These are phyloP conservation scores for Pherbina coryleti DNA, from an alignment of 2,888 invertebrate genomes.

Conservation along the genomic window DNA sequence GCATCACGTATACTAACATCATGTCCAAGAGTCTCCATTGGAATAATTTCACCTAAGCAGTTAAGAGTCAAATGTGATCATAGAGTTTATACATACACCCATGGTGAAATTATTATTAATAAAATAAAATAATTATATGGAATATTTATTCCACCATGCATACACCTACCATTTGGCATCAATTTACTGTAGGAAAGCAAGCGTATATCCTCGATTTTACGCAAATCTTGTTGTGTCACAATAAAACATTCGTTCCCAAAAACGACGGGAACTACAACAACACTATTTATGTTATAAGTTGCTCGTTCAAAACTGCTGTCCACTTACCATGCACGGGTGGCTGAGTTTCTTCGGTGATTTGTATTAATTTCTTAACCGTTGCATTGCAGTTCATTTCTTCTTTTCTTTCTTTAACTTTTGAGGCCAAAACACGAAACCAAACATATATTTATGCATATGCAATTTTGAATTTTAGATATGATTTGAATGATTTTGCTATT, in stretches of 20 bases:
- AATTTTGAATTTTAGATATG: slow-evolving; percentile 36
- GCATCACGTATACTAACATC: slow-evolving; percentile 43
- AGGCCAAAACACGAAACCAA: slow-evolving; percentile 24
- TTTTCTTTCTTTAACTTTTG: slow-evolving; percentile 16
- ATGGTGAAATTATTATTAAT: no score
- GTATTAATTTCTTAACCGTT: slow-evolving; percentile 52
- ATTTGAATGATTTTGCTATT: neutral
- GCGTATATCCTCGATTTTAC: slow-evolving; percentile 60
- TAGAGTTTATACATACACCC: neutral
- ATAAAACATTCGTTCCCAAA: slow-evolving; percentile 58
- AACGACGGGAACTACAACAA: slow-evolving; percentile 57
- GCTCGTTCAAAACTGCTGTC: neutral
- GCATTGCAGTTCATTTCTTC: slow-evolving; percentile 46
- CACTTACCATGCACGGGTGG: slow-evolving; percentile 56
- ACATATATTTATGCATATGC: slow-evolving; percentile 21
- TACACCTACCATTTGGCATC: slow-evolving; percentile 50
- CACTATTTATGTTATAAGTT: neutral
- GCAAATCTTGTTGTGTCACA: slow-evolving; percentile 63
- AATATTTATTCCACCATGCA: no score
- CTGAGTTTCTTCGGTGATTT: slow-evolving; percentile 59
- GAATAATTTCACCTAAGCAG: slow-evolving; percentile 48
- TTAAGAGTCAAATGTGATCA: neutral
- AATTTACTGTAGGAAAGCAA: slow-evolving; percentile 54
- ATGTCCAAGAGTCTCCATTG: slow-evolving; percentile 43
- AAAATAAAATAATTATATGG: no score